Evolutionary conservation across 2,797 vertebrate species (phyloP), one percentile per base, ranked within the genome.

Genomic region (Pampus argenteus): DNA sequence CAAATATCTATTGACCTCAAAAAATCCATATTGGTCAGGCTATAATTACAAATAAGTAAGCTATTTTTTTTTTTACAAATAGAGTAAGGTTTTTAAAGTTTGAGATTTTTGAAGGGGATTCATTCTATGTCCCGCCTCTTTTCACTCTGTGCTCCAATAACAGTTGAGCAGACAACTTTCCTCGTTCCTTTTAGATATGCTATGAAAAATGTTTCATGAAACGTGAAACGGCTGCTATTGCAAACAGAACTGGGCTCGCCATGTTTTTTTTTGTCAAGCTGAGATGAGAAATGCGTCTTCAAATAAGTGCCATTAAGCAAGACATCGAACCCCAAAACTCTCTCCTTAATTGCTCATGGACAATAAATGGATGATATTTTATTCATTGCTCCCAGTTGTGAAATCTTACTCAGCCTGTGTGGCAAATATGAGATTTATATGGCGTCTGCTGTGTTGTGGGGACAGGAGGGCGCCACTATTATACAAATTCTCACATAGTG

Each of bases 281-380:
- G n/a, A 73, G 67, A 26, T 59, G 47, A 48, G 25, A 11, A 7
- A 36, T n/a, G 28, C 45, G 40, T 9, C 17, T 55, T 55, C 25
- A 45, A 13, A 45, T 3, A 59, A 55, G 11, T 42, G 23, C 47
- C 14, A 65, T 60, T 59, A 23, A 14, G 31, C 31, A 34, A 34
- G 9, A 34, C 31, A 34, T 2, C 11, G 31, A 34, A 34, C 31
- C 31, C 31, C 5, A 58, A 56, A 70, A 2, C 17, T 65, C 25
- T 80, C 28, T 5, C 28, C 26, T 9, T 78, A 79, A 49, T 28
- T 38, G 23, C 61, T 71, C 14, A 26, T 20, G 9, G 36, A 22
- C 67, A 59, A 71, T 45, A 60, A 57, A 68, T 63, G 14, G 11
- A 64, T 44, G 25, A 86, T 56, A 67, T 13, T 11, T 78, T 64